These are phyloP conservation scores for Glaucidium brasilianum DNA, from an alignment of 2,113 vertebrate genomes.

Conservation along the genomic window DNA sequence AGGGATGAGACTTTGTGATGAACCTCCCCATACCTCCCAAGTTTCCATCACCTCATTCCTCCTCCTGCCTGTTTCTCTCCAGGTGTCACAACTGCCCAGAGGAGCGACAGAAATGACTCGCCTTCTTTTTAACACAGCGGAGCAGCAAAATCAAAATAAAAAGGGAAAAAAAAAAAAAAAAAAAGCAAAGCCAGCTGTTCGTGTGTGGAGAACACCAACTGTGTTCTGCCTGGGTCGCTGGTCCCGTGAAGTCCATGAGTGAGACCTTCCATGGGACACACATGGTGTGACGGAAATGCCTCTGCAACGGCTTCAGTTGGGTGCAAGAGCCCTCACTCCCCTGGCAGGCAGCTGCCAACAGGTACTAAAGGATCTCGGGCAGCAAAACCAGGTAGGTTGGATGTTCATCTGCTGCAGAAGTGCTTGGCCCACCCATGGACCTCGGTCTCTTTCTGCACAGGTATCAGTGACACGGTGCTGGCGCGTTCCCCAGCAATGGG, in stretches of 20 bases:
- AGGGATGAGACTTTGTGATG: neutral
- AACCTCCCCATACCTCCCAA: neutral
- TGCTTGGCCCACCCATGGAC: too few species aligned
- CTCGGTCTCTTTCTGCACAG: neutral
- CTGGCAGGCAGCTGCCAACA: neutral
- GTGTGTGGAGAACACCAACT: neutral
- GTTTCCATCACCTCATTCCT: neutral
- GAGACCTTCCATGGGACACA: neutral
- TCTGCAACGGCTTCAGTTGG: neutral
- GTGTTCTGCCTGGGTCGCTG: neutral
- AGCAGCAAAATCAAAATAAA: neutral
- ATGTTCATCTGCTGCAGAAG: neutral
- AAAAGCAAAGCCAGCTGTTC: neutral
- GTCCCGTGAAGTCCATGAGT: fast-evolving
- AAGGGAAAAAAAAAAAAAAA: neutral
- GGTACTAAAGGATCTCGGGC: neutral
- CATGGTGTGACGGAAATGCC: neutral
- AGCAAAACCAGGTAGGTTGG: neutral
- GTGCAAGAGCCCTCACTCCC: neutral
- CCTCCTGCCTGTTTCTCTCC: neutral
- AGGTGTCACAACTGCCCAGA: neutral
- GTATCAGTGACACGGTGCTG: neutral
- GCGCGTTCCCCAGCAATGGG: fast-evolving
- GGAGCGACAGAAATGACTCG: fast-evolving
- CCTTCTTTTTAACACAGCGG: neutral